Base-by-base conservation (phyloP, 2,797 vertebrate genomes). In the Danionella dracula region DNA sequence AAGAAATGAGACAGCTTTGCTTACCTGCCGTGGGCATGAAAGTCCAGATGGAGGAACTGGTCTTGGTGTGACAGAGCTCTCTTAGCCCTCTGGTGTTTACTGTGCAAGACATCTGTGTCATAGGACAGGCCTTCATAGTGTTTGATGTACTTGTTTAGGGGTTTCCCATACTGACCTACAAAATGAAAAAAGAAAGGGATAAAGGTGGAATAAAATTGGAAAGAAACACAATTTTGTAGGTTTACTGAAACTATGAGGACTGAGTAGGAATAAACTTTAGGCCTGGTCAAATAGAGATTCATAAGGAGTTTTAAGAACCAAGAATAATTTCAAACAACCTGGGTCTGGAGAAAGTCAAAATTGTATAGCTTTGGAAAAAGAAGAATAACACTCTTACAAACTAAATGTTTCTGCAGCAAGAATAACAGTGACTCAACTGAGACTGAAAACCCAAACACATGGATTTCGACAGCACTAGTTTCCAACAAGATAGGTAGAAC, bases 61-160 rank as follows among this genome's bases (percentile, higher is more conserved):
- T 96, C 94, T 50, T 95, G 86, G 1, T 93, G 90, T 1, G 87
- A 90, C 5, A 95, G 51, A 2, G 95, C 92, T 83, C 97, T 91
- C 87, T 94, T 98, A 86, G 93, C 95, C 90, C 95, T 92, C 88
- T 96, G 94, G 89, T 99, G 97, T 81, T 90, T 93, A 87, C 83
- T 91, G 89, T 98, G 96, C 84, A 99, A 86, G 69, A 84, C 83
- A 62, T 90, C 88, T 65, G 88, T 91, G 79, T 93, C 89, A 0
- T 99, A 99, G 34, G 93, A 93, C 68, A 99, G 85, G 72, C 94
- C 96, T 86, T 99, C 97, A 85, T 96, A 98, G 85, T 99, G 93
- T 56, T 79, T 91, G 79, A 99, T 94, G 72, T 93, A 93, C 80
- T 94, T 92, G 86, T 90, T 94, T 68, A 99, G 83, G 46, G 85